phyloP scores from a whole-genome alignment of 2,888 invertebrate genomes.

The Polydesmus complanatus region DNA sequence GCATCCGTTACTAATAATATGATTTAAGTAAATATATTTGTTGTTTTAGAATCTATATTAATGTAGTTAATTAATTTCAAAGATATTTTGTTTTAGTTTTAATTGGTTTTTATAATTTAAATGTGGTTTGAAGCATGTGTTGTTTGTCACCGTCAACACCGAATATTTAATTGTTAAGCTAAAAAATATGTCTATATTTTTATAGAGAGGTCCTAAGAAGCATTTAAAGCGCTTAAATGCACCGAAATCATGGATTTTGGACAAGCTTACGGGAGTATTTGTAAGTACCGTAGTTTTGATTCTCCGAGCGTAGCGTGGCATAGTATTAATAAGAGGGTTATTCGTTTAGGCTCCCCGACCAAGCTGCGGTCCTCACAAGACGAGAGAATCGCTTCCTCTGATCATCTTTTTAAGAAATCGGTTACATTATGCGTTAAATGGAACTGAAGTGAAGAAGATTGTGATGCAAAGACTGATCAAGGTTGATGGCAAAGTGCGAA shows the following conservation, averaged over 20 bases:
- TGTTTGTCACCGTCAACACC: no score
- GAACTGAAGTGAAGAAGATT: conserved; percentile 92
- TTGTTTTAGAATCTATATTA: no score
- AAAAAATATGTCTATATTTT: no score
- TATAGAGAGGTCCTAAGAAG: conserved; percentile 98
- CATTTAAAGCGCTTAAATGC: conserved; percentile 98
- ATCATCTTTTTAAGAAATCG: conserved; percentile 94
- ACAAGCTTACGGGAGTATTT: conserved; percentile 94
- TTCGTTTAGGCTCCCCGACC: conserved; percentile 69
- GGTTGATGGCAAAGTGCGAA: conserved; percentile 95
- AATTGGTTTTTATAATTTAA: no score
- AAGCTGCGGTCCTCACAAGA: conserved; percentile 92
- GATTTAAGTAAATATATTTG: no score
- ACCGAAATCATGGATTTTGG: conserved; percentile 99
- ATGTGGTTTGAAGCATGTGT: no score
- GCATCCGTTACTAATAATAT: no score
- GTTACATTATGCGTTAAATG: conserved; percentile 93
- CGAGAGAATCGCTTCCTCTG: conserved; percentile 90
- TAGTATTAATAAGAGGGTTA: not conserved
- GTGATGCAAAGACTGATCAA: conserved; percentile 96
- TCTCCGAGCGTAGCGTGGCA: not conserved
- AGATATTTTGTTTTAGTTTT: no score
- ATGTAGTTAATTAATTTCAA: no score
- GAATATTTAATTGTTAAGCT: no score
- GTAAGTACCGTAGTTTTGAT: conserved; percentile 6